Conservation (phyloP, 2,888 invertebrate genomes). For the Gasteruption jaculator region DNA sequence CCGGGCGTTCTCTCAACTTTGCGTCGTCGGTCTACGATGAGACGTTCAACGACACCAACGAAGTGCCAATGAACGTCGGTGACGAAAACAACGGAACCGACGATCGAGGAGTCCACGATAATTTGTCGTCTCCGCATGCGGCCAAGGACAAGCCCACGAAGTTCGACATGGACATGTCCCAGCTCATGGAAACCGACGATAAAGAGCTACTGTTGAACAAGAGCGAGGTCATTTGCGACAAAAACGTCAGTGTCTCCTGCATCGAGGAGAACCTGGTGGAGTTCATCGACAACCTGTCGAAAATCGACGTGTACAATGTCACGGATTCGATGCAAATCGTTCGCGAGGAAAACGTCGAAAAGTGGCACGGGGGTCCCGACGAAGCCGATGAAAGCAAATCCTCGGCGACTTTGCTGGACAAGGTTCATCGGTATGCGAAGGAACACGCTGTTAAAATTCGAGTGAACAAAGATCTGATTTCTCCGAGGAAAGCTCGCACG, state of each 20-base stretch:
- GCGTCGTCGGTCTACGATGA: neutral
- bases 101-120: conserved; percentile 9
- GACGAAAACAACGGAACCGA: conserved; percentile 5
- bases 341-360: conserved; percentile 22
- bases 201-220: conserved; percentile 32
- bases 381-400: conserved; percentile 42
- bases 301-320: conserved; percentile 56
- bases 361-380: conserved; percentile 4
- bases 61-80: neutral
- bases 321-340: conserved; percentile 57
- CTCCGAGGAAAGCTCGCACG: conserved; percentile 38
- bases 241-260: conserved; percentile 29
- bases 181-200: conserved; percentile 38
- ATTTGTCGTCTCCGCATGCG: conserved; percentile 23
- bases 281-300: conserved; percentile 58
- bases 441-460: conserved; percentile 64
- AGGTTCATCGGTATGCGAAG: conserved; percentile 58
- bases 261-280: conserved; percentile 50
- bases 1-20: conserved; percentile 16
- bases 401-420: conserved; percentile 57
- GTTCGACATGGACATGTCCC: conserved; percentile 38
- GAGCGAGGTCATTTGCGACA: conserved; percentile 29
- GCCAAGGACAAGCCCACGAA: conserved; percentile 38
- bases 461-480: conserved; percentile 55
- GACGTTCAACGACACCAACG: neutral